These are phyloP conservation scores for Conopomorpha cramerella DNA, from an alignment of 1,140 invertebrate genomes.

Conservation along the genomic window DNA sequence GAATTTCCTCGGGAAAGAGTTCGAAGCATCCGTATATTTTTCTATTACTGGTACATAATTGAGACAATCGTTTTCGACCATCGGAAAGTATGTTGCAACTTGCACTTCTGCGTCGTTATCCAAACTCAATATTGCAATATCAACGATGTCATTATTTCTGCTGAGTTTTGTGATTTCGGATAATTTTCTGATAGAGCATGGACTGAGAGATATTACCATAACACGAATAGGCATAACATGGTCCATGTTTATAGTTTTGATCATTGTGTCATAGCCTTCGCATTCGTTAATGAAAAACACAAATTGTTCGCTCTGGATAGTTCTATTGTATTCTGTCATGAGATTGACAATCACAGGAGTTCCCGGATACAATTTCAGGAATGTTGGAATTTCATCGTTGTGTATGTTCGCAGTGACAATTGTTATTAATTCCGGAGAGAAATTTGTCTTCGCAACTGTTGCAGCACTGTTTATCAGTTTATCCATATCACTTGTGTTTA, in stretches of 20 bases:
- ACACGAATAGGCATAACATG: not conserved
- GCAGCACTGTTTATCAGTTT: too few relatives aligned
- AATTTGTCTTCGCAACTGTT: too few relatives aligned
- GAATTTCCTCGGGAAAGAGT: slow-evolving; percentile 23
- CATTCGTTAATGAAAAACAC: not conserved
- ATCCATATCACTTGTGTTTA: too few relatives aligned
- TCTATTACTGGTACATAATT: slow-evolving; percentile 12
- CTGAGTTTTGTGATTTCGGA: not conserved
- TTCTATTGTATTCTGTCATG: too few relatives aligned
- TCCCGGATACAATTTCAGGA: too few relatives aligned
- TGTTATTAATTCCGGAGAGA: too few relatives aligned
- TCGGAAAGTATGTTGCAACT: slow-evolving; percentile 21
- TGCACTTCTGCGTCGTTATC: not conserved
- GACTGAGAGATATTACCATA: not conserved
- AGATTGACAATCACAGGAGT: too few relatives aligned
- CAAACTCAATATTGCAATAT: not conserved
- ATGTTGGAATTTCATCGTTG: too few relatives aligned
- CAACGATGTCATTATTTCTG: not conserved
- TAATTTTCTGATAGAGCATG: not conserved
- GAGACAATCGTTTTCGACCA: slow-evolving; percentile 14
- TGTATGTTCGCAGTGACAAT: too few relatives aligned
- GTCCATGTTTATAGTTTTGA: not conserved
- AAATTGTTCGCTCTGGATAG: not conserved
- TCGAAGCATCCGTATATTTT: slow-evolving; percentile 3
- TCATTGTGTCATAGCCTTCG: not conserved